These are phyloP conservation scores for Enteromius viviparus DNA, from an alignment of 2,797 vertebrate species.

Conservation along the genomic window DNA sequence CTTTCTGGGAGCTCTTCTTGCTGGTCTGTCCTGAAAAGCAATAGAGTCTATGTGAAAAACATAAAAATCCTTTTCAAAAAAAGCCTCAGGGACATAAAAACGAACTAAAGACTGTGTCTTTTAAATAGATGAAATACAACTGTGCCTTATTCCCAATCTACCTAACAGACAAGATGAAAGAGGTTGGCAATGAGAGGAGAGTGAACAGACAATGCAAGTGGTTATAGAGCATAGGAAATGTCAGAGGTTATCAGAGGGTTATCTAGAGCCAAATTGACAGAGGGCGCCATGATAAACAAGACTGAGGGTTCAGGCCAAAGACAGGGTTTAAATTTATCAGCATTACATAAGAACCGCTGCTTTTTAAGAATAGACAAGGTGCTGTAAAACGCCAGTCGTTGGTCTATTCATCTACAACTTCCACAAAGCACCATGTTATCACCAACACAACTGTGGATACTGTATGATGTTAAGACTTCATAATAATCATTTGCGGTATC, in stretches of 20 bases:
- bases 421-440: not conserved
- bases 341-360: slow-evolving; percentile 31
- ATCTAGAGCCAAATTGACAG: slow-evolving; percentile 42
- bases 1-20: slow-evolving; percentile 5
- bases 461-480: not conserved
- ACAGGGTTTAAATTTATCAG: slow-evolving; percentile 42
- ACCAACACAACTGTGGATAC: not conserved
- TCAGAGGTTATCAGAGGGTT: slow-evolving; percentile 51
- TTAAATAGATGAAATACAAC: slow-evolving; percentile 36
- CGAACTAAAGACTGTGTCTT: slow-evolving; percentile 11
- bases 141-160: slow-evolving; percentile 12
- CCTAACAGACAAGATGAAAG: slow-evolving; percentile 24
- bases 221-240: slow-evolving; percentile 20
- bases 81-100: slow-evolving; percentile 8
- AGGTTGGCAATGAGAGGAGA: not conserved
- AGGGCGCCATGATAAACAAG: slow-evolving; percentile 30
- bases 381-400: not conserved
- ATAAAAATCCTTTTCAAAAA: not conserved
- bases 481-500: not conserved
- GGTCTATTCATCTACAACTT: not conserved
- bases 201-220: slow-evolving; percentile 29
- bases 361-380: slow-evolving; percentile 23
- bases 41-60: not conserved
- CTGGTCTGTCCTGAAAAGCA: not conserved
- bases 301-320: slow-evolving; percentile 29